Evolutionary conservation across 2,113 vertebrate species (phyloP).

Genomic region (Grus americana): DNA sequence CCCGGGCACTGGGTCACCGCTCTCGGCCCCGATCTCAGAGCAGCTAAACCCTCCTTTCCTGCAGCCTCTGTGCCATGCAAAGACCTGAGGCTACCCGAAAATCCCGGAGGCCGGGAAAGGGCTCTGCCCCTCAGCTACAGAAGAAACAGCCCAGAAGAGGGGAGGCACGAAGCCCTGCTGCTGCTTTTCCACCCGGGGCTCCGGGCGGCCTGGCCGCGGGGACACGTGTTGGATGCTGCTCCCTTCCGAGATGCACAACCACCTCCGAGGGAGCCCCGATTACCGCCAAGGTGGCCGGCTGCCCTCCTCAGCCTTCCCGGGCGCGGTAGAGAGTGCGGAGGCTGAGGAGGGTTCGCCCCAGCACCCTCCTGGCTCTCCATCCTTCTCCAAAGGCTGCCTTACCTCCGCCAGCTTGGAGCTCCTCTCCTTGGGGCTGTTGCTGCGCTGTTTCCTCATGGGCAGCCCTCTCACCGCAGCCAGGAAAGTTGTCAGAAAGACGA

Average conservation of each 20-base stretch:
- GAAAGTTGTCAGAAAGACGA: slow-evolving; percentile 69
- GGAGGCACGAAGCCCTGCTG: neutral
- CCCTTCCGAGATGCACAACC: neutral
- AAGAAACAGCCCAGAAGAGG: no score
- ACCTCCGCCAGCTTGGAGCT: slow-evolving; percentile 70
- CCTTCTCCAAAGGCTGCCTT: neutral
- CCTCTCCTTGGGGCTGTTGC: slow-evolving; percentile 59
- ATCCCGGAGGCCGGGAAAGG: neutral
- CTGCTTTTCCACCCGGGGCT: neutral
- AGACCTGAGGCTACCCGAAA: neutral
- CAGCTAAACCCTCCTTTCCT: neutral
- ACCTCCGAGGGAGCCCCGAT: neutral
- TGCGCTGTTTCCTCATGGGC: slow-evolving; percentile 73
- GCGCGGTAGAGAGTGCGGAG: neutral
- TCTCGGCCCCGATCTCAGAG: neutral
- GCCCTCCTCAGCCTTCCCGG: neutral
- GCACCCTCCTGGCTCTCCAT: neutral
- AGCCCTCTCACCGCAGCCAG: slow-evolving; percentile 71
- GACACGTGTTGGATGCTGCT: neutral
- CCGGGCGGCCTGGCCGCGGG: neutral
- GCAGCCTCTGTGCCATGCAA: neutral
- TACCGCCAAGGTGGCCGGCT: neutral
- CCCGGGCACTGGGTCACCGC: neutral
- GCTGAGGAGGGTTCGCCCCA: neutral
- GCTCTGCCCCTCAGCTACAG: neutral